Base-by-base conservation (phyloP, 2,888 invertebrate genomes). In the Pachycephus smyrnensis region DNA sequence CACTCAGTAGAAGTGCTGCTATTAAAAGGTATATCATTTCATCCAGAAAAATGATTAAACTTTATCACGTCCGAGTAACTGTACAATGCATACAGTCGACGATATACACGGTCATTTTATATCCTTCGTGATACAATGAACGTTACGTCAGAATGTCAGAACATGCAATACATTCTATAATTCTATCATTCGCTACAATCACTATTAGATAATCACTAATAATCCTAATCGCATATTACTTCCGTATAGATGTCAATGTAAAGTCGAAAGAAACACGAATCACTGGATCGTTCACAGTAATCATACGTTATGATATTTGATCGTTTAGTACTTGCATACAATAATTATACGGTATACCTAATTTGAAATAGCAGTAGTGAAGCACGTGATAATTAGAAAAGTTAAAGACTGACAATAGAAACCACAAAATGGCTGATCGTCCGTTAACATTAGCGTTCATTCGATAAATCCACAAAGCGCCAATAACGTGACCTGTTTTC, bases 371-470 rank as follows among this genome's bases (percentile, higher is more conserved):
- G 9, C 55, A 55, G 23, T 23, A 55, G 23, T 23, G 55, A 23
- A 9, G 9, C 15, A 55, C 23, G 55, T 55, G 55, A 55, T 55
- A 55, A 55, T 23, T 55, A 55, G 55, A 55, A 55, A 55, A 15
- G 2, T 9, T 23, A 23, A 55, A 55, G 55, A 23, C 23, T 55
- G 23, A 55, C 23, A 55, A 55, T 23, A 55, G 55, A 55, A 9
- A 23, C 55, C 55, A 55, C 55, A 23, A 55, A 23, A 55, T 2
- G 23, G 23, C 79, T 79, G 79, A 82, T 81, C 81, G 82, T 79
- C 80, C 82, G 82, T 86, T 86, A 85, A 82, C 85, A 85, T 85
- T 86, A 85, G 86, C 86, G 83, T 82, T 83, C 81, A 81, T 80
- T 84, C 86, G 84, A 82, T 83, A 84, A 76, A 80, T 76, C 79